Percentiles rank a stretch among this genome's conserved stretches.
Evolutionary conservation across 1,140 invertebrate genomes (phyloP).

Genomic region (Drosophila ananassae): DNA sequence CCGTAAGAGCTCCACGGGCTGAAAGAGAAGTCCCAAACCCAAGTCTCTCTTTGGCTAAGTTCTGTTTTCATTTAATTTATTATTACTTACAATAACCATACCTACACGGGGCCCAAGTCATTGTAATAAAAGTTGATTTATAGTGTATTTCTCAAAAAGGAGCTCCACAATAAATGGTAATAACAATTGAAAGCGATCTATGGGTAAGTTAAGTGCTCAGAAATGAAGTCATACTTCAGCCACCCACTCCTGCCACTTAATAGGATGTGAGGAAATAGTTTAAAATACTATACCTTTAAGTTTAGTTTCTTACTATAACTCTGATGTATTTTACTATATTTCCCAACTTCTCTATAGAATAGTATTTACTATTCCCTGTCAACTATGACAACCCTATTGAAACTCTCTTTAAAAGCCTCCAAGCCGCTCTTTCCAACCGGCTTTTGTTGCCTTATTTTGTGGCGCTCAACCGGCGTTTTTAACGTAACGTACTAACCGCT

Average conservation of each 20-base stretch:
- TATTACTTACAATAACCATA: conserved; percentile 32
- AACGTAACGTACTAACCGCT: conserved; percentile 19
- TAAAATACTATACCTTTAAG: background rate
- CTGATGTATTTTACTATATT: background rate
- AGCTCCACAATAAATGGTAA: conserved; percentile 41
- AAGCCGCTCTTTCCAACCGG: conserved; percentile 32
- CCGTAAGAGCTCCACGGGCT: background rate
- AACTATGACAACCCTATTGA: conserved; percentile 48
- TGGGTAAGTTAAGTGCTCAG: background rate
- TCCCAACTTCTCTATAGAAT: background rate
- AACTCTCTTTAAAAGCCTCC: conserved; percentile 39
- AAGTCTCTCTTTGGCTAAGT: conserved; percentile 20
- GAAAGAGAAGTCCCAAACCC: conserved; percentile 18
- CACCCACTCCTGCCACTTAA: conserved; percentile 6
- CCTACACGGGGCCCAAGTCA: conserved; percentile 35
- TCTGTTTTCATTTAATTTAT: conserved; percentile 26
- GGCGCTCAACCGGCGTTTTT: conserved; percentile 44
- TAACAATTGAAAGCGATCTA: conserved; percentile 20
- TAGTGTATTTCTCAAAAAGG: conserved; percentile 61
- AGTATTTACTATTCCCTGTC: background rate
- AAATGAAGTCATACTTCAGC: conserved; percentile 35
- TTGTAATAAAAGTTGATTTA: conserved; percentile 72
- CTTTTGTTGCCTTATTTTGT: conserved; percentile 12
- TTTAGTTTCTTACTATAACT: background rate
- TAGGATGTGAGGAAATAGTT: background rate